phyloP scores from a whole-genome alignment of 2,113 vertebrate genomes.

The Labrus mixtus region DNA sequence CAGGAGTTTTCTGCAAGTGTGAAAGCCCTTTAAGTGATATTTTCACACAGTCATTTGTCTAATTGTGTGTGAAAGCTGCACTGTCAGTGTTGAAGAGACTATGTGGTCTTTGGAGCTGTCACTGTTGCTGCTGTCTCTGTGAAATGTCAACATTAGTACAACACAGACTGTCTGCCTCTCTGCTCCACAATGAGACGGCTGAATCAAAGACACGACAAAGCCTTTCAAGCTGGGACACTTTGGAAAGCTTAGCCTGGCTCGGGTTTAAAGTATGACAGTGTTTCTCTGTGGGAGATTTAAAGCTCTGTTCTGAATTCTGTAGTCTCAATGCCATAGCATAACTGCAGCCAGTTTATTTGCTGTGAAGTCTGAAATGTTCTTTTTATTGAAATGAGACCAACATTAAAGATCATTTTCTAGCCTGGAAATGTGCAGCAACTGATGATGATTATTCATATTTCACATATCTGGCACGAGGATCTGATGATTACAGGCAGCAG shows the following conservation, averaged over 20 bases:
- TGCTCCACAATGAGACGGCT: constrained; percentile 59
- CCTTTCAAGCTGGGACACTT: constrained; percentile 56
- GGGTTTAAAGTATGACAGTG: constrained; percentile 3
- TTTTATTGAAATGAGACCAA: constrained; percentile 1
- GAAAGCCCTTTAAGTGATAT: constrained; percentile 1
- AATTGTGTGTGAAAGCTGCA: constrained; percentile 58
- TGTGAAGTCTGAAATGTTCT: constrained; percentile 7
- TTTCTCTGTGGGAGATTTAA: constrained; percentile 7
- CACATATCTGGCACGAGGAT: constrained; percentile 11
- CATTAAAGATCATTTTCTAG: constrained; percentile 20
- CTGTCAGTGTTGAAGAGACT: constrained; percentile 27
- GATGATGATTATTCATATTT: constrained; percentile 15
- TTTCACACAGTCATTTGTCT: constrained; percentile 45
- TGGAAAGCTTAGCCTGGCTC: constrained; percentile 56
- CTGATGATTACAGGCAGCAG: constrained; percentile 14
- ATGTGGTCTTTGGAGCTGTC: constrained; percentile 32
- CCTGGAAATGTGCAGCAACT: constrained; percentile 19
- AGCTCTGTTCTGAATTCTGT: constrained; percentile 21
- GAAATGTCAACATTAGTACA: constrained; percentile 68
- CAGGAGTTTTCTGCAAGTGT: too few species aligned
- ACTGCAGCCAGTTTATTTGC: constrained; percentile 5
- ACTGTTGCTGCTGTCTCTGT: constrained; percentile 59
- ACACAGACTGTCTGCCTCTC: constrained; percentile 65
- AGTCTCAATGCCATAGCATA: neutral
- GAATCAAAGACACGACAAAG: constrained; percentile 48